Evolutionary conservation across 1,140 invertebrate genomes (phyloP), one percentile per base, ranked within the genome.

Genomic region (Drosophila arawakana): DNA sequence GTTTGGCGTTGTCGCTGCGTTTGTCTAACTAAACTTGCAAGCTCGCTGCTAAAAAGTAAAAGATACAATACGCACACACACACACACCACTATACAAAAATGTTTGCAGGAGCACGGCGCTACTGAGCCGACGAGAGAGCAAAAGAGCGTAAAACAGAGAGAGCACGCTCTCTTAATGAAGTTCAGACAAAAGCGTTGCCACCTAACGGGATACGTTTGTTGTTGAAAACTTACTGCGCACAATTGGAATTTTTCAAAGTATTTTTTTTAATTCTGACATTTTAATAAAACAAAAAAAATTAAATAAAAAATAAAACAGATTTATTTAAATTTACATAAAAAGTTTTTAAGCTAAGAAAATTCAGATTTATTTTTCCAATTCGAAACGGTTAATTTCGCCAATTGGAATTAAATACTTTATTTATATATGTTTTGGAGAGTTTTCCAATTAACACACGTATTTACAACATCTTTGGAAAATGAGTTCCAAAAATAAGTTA

Each of bases 21-120:
- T 80, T 84, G 81, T 66, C 74, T 76, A 85, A 58, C 75, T 73
- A 78, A 88, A 86, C 80, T 78, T 85, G 81, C 81, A 88, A 82
- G 84, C 81, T 86, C 71, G 80, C 83, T 88, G 84, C 83, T 88
- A 78, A 88, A 86, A 89, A 88, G 84, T 88, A 89, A 88, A 88
- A 88, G 83, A 88, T 88, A 88, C 83, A 80, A 86, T 71, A 88
- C 72, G 61, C 82, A 68, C 58, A 80, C 69, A 67, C 47, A 67
- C 46, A 46, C 37, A 57, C 15, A 44, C 66, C 37, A 83, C 88
- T 41, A 50, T 21, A 43, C 46, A 44, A 61, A 47, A 83, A 86
- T 88, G 83, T 86, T 88, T 88, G 80, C 73, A 86, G 83, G 79
- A 86, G 83, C 82, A 73, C 25, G 11, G 39, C 43, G 44, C 57